A percentile compares a stretch with the other conserved stretches of the same genome.
Conservation (phyloP, 2,888 invertebrate species). For the Trypoxylon attenuatum region DNA sequence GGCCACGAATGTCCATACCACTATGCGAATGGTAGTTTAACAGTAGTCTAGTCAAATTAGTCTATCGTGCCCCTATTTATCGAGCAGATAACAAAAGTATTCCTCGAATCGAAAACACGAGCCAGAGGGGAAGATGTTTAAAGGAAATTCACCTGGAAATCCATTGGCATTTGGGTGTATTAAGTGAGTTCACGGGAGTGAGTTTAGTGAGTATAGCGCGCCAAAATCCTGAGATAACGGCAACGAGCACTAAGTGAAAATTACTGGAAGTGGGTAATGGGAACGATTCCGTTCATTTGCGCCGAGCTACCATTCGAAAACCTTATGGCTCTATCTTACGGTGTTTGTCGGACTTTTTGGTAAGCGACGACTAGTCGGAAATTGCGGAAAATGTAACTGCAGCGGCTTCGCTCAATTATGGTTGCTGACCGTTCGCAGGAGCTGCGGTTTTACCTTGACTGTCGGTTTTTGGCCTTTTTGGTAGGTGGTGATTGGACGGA, state of each 20-base stretch:
- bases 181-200: background rate
- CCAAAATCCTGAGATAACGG: background rate
- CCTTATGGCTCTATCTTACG: conserved; percentile 12
- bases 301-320: background rate
- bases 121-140: background rate
- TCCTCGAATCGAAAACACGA: background rate
- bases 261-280: background rate
- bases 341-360: conserved; percentile 23
- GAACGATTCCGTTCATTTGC: conserved; percentile 9
- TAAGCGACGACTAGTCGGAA: conserved; percentile 24
- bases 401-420: conserved; percentile 39
- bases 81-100: background rate
- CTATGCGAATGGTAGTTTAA: no score
- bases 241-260: background rate
- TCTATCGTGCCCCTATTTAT: no score
- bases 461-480: conserved; percentile 23
- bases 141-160: background rate
- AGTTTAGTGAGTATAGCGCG: background rate
- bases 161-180: conserved; percentile 3
- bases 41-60: no score
- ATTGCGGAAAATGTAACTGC: conserved; percentile 32
- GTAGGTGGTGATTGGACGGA: conserved; percentile 36
- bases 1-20: no score
- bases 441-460: conserved; percentile 22
- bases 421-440: conserved; percentile 5